A percentile compares a stretch with the other conserved stretches of the same genome.
Evolutionary conservation across 2,113 vertebrate genomes (phyloP).

Genomic region (Saguinus midas): DNA sequence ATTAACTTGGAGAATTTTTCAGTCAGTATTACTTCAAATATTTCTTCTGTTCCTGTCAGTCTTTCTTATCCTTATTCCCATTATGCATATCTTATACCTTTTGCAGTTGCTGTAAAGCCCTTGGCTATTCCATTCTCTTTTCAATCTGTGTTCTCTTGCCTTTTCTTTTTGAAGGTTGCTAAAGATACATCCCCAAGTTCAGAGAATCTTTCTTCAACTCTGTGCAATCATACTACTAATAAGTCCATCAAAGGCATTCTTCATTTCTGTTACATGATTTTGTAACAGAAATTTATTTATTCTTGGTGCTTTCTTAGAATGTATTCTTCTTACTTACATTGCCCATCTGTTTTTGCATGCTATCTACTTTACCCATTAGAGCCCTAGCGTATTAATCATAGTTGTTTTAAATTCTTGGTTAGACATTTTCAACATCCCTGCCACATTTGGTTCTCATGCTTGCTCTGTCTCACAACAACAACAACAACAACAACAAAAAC

Average conservation of each 20-base stretch:
- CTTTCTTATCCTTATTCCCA: background rate
- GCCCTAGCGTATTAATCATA: background rate
- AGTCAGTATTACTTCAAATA: background rate
- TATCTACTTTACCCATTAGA: background rate
- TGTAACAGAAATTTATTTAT: background rate
- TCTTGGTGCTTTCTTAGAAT: background rate
- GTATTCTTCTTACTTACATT: background rate
- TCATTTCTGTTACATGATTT: background rate
- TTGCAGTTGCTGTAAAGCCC: background rate
- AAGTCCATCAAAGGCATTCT: background rate
- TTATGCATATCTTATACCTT: background rate
- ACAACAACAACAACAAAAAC: background rate
- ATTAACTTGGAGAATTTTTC: background rate
- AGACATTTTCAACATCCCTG: background rate
- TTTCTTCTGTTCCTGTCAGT: background rate
- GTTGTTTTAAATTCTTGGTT: background rate
- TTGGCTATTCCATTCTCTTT: background rate
- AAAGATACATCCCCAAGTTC: background rate
- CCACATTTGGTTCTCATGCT: background rate
- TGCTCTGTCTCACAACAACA: background rate
- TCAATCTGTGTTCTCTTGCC: background rate
- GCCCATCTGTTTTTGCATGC: background rate
- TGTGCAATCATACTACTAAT: background rate
- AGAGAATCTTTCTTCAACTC: background rate
- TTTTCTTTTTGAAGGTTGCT: background rate